Evolutionary conservation across 2,888 invertebrate genomes (phyloP), one percentile per base, ranked within the genome.

Genomic region (Dicyrtoma fusca): DNA sequence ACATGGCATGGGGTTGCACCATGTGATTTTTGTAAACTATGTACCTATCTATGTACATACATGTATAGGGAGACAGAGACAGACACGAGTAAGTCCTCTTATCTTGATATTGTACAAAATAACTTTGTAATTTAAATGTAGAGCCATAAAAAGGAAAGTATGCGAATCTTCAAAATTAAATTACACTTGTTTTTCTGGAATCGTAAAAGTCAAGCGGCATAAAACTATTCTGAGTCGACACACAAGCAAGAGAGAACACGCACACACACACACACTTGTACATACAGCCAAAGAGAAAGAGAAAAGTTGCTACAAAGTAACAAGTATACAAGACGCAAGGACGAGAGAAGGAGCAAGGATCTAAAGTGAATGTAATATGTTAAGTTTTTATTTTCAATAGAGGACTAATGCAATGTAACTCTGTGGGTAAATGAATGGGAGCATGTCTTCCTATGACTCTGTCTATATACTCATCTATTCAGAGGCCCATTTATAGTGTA

Each of bases 111-210:
- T 49, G 49, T n/a, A 49, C 17, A n/a, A n/a, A 49, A 17, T 14
- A n/a, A 57, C 57, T 23, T 57, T 51, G 66, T 66, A 66, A 66
- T 66, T 66, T 66, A 66, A 51, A 66, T 66, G 66, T 53, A 51
- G 26, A 66, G 65, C 49, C 23, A 51, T 51, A 34, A 51, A 26
- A 55, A 17, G 66, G 42, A 26, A 55, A 34, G 53, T 53, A 66
- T 53, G 66, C 34, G 66, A 66, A 66, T 66, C 51, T 66, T 66
- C 51, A 66, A 66, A 66, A 66, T 66, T 66, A 66, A 66, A 66
- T 66, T 66, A 66, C 66, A 66, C 66, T 66, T 66, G 26, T 66
- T 49, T 66, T 65, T 23, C 51, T 42, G 19, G 66, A 53, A 53
- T 66, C 66, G 66, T 66, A 66, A 66, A 66, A 34, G 53, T 66